Evolutionary conservation across 2,113 vertebrate species (phyloP), one percentile per base, ranked within the genome.

Genomic region (Leptobrachium ailaonicum): DNA sequence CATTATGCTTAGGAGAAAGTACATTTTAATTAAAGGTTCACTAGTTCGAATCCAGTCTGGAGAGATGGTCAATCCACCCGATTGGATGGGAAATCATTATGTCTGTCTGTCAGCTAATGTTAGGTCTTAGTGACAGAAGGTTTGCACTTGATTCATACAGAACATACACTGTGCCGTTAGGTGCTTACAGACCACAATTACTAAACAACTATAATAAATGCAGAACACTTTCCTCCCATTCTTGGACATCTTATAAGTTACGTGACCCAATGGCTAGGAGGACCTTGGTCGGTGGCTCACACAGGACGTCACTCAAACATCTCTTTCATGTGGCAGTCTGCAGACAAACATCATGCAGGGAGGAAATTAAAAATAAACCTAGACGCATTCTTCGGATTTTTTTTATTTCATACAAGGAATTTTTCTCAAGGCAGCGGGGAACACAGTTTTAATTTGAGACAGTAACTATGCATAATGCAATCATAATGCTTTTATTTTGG

Each of bases 1-100:
- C 64, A 12, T 50, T 71, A 12, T 41, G 69, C 45, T 73, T 41
- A 6, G 77, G 41, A 32, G 47, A 20, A 67, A 73, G 73, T 67
- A 79, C 47, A 45, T 79, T 60, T 53, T 10, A 73, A 67, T 63
- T 73, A 73, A 73, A 73, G 32, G 78, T 80, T 73, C 71, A 80
- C 11, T n/a, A 73, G 71, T 73, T 73, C 41, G 73, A 73, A 58
- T 73, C 45, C 20, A 67, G 71, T 50, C 63, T 58, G 32, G 41
- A 72, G 77, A 41, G 13, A 66, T 66, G 14, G 47, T 2, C 71
- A 43, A 73, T 73, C 44, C 63, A 8, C 41, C 2, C 50, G 2
- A 50, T 63, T 50, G 69, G 6, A 11, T 56, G 10, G 14, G 8
- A 4, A 67, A 67, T 40, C 45, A 40, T 56, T 41, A 9, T 73